Percentiles rank a stretch among this genome's conserved stretches.
Evolutionary conservation across 2,888 invertebrate species (phyloP).

Genomic region (Helleia helle): DNA sequence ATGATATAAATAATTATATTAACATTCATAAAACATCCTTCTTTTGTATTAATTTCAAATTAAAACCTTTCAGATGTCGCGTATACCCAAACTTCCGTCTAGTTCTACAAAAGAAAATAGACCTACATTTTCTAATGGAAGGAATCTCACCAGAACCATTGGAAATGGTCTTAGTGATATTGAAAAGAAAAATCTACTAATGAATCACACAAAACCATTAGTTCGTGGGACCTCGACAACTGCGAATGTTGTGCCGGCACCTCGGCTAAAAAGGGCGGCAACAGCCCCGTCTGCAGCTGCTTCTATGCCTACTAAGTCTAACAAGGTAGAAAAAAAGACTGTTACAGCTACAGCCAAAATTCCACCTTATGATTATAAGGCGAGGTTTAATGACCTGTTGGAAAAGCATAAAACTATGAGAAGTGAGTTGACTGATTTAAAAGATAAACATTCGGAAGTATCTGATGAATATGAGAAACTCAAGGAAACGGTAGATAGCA

Average conservation of each 20-base stretch:
- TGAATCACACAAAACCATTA: conserved; percentile 52
- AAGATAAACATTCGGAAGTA: conserved; percentile 66
- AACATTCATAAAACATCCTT: too few species aligned
- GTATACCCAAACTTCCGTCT: conserved; percentile 55
- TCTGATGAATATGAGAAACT: conserved; percentile 67
- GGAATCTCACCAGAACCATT: conserved; percentile 33
- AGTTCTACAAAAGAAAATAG: conserved; percentile 50
- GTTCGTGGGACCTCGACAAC: conserved; percentile 27
- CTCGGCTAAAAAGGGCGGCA: conserved; percentile 48
- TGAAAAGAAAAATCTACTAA: conserved; percentile 51
- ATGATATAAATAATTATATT: too few species aligned
- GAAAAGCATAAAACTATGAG: conserved; percentile 75
- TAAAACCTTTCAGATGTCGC: conserved; percentile 51
- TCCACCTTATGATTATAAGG: conserved; percentile 78
- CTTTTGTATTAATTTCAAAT: not conserved
- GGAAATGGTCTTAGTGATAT: conserved; percentile 50
- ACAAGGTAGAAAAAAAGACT: conserved; percentile 52
- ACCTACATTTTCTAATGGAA: conserved; percentile 37
- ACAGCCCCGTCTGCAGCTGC: conserved; percentile 38
- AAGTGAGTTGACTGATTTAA: conserved; percentile 61
- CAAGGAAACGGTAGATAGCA: conserved; percentile 47
- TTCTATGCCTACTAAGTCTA: conserved; percentile 36
- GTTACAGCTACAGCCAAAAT: conserved; percentile 67
- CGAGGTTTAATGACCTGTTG: conserved; percentile 74
- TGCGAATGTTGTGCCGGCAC: conserved; percentile 30